Evolutionary conservation across 1,140 invertebrate genomes (phyloP), one percentile per base, ranked within the genome.

Genomic region (Cataglyphis hispanica): DNA sequence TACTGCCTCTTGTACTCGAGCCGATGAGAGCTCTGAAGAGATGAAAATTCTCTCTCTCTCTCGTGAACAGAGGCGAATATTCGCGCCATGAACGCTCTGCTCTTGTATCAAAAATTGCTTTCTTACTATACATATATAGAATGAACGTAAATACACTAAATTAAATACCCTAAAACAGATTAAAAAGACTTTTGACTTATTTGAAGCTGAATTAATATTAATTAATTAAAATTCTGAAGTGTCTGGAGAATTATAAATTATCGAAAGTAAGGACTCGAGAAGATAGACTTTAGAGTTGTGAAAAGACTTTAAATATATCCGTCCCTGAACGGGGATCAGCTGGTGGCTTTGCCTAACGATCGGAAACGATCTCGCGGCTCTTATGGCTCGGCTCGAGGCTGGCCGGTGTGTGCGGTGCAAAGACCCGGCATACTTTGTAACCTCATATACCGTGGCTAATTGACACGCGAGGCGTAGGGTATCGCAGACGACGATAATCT

Each of bases 401-500:
- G 85, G 60, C 60, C 27, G 60, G 25, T 77, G 72, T 50, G 50
- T 64, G 53, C 85, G 80, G 90, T 87, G 86, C 90, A 91, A 91
- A 89, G 87, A 91, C 89, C 87, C 81, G 87, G 87, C 86, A 90
- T 90, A 90, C 89, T 90, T 90, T 90, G 89, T 90, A 90, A 90
- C 89, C 89, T 90, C 89, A 89, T 90, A 89, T 87, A 92, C 92
- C 92, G 86, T 91, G 89, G 90, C 91, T 92, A 94, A 94, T 94
- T 93, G 93, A 93, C 93, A 94, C 93, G 92, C 93, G 91, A 93
- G 90, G 84, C 86, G 87, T 76, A 86, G 81, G 89, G 88, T 92
- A 91, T 91, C 87, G 86, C 87, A 69, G 85, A 87, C 89, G 80
- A 91, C 88, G 87, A 91, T 92, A 93, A 93, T 94, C 92, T 92